Percentiles rank a stretch among this genome's conserved stretches.
Conservation (phyloP, 2,113 vertebrate genomes). For the Cavia porcellus region DNA sequence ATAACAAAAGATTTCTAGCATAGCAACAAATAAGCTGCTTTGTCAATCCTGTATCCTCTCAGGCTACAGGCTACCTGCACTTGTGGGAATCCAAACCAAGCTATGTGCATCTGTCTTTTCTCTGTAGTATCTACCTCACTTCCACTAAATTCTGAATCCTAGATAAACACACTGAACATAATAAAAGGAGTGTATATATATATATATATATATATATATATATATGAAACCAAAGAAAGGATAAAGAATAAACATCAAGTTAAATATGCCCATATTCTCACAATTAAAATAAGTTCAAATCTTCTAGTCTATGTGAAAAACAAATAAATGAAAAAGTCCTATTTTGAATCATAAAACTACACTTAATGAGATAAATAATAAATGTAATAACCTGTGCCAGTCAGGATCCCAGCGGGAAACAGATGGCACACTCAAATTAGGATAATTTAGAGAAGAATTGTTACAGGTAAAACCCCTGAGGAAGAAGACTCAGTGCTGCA, state of each 20-base stretch:
- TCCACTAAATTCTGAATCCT: background rate
- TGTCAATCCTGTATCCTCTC: constrained; percentile 4
- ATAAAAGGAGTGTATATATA: background rate
- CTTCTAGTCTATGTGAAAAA: constrained; percentile 33
- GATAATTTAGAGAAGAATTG: constrained; percentile 58
- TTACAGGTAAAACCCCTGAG: constrained; percentile 57
- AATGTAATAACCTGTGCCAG: constrained; percentile 64
- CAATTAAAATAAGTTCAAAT: background rate
- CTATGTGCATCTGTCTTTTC: background rate
- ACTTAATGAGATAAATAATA: constrained; percentile 74
- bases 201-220: no score
- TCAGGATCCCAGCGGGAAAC: constrained; percentile 65
- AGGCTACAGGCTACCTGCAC: constrained; percentile 5
- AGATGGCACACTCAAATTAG: constrained; percentile 67
- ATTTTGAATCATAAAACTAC: constrained; percentile 47
- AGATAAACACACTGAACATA: background rate
- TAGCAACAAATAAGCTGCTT: constrained; percentile 51
- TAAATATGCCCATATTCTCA: background rate
- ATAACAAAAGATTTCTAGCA: constrained; percentile 25
- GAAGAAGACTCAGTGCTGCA: constrained; percentile 36
- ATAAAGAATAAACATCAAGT: background rate
- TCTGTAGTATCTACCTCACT: constrained; percentile 11
- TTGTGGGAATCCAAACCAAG: constrained; percentile 14
- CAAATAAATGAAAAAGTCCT: constrained; percentile 49
- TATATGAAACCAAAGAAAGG: background rate